These are phyloP conservation scores for Chitala chitala DNA, from an alignment of 2,113 vertebrate species.

Conservation along the genomic window DNA sequence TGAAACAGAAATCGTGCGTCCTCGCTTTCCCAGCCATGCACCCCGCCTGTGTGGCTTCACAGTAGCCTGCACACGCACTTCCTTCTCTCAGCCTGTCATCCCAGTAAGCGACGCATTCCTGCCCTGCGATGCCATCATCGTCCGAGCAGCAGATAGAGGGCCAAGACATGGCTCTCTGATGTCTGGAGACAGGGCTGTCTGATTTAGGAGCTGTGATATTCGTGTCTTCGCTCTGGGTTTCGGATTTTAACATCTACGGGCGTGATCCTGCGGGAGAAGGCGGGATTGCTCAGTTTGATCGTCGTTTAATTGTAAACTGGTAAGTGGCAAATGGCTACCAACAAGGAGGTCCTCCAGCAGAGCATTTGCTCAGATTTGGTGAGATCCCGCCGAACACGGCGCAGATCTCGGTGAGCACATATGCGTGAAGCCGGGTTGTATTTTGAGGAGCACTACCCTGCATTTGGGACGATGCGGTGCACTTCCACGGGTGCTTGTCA, in stretches of 20 bases:
- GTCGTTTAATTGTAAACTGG: neutral
- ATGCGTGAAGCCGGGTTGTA: no score
- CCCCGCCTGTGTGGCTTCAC: neutral
- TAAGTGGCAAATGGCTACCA: slow-evolving; percentile 26
- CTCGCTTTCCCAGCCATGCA: neutral
- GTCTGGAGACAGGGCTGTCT: neutral
- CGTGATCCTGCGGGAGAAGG: neutral
- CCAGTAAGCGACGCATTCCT: slow-evolving; percentile 14
- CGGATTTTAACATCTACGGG: neutral
- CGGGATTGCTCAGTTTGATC: neutral
- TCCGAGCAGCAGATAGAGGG: no score
- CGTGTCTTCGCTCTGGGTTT: neutral
- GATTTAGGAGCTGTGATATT: neutral
- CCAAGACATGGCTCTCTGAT: no score
- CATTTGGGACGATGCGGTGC: no score
- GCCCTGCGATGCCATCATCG: slow-evolving; percentile 13
- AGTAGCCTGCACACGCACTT: slow-evolving; percentile 7
- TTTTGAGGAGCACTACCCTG: no score
- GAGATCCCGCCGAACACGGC: no score
- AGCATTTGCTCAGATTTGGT: no score
- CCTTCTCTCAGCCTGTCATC: slow-evolving; percentile 19
- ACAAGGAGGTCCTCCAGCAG: no score
- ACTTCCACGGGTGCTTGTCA: no score
- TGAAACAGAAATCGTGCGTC: neutral
- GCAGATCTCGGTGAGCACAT: no score